Evolutionary conservation across 2,888 invertebrate genomes (phyloP).

Genomic region (Cosmopolites sordidus): DNA sequence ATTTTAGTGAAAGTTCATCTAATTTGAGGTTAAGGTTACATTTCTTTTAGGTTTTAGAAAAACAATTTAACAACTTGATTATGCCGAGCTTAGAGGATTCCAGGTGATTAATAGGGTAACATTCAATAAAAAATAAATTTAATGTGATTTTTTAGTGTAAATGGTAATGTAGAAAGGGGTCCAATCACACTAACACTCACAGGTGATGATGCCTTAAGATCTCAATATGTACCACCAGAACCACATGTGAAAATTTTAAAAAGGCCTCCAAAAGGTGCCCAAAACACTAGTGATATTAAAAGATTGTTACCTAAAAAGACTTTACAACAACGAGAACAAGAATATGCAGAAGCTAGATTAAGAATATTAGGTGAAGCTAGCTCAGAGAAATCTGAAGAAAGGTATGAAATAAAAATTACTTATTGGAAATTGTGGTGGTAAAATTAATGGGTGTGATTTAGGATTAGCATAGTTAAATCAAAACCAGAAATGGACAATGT

Average conservation of each 20-base stretch:
- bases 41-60: conserved; percentile 47
- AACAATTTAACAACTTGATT: conserved; percentile 46
- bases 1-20: conserved; percentile 10
- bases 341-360: conserved; percentile 87
- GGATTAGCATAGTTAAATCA: conserved; percentile 43
- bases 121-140: no score
- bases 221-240: conserved; percentile 73
- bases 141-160: conserved; percentile 36
- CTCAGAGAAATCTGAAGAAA: conserved; percentile 65
- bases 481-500: conserved; percentile 45
- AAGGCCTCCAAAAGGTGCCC: conserved; percentile 55
- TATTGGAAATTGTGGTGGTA: no score
- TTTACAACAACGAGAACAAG: conserved; percentile 85
- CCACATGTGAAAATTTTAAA: conserved; percentile 82
- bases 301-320: conserved; percentile 75
- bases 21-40: conserved; percentile 13
- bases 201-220: conserved; percentile 74
- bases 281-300: conserved; percentile 55
- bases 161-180: conserved; percentile 49
- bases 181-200: conserved; percentile 68
- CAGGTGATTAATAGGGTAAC: conserved; percentile 34
- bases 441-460: conserved; percentile 27
- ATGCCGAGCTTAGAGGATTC: conserved; percentile 43
- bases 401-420: conserved; percentile 25
- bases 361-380: conserved; percentile 86